Percentiles rank a stretch among this genome's conserved stretches.
phyloP scores from a whole-genome alignment of 2,113 vertebrate genomes.

The Odocoileus virginianus region DNA sequence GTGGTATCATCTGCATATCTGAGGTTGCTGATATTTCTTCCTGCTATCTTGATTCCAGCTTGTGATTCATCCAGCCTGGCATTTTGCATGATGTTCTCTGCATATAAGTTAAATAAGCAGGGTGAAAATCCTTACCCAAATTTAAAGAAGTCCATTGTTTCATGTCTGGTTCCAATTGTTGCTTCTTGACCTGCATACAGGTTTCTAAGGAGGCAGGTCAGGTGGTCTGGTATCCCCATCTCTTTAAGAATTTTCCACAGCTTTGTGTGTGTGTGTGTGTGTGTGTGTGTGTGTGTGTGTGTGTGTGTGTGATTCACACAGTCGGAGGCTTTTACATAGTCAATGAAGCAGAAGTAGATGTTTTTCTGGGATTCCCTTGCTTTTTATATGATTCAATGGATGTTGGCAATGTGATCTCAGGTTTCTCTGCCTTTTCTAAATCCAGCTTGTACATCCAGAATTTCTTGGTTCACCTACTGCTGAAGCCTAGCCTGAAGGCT shows the following conservation, averaged over 20 bases:
- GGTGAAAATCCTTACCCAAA: neutral
- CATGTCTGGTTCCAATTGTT: neutral
- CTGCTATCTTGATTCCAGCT: neutral
- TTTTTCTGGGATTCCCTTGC: no score
- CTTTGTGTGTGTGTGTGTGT: no score
- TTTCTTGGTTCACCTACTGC: no score
- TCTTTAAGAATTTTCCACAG: neutral
- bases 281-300: no score
- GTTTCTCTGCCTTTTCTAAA: no score
- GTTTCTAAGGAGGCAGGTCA: neutral
- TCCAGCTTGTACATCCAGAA: no score
- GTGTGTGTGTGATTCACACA: no score
- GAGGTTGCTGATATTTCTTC: neutral
- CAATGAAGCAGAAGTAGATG: no score
- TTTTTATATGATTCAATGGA: no score
- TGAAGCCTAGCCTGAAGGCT: no score
- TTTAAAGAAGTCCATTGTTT: neutral
- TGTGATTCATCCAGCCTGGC: neutral
- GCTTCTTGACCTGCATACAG: neutral
- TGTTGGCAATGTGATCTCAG: no score
- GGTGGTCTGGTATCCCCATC: neutral
- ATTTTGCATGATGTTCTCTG: neutral
- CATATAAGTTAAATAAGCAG: neutral
- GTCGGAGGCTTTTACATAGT: no score
- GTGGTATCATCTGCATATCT: neutral